Evolutionary conservation across 2,888 invertebrate species (phyloP).

Genomic region (Drosophila kanekoi): DNA sequence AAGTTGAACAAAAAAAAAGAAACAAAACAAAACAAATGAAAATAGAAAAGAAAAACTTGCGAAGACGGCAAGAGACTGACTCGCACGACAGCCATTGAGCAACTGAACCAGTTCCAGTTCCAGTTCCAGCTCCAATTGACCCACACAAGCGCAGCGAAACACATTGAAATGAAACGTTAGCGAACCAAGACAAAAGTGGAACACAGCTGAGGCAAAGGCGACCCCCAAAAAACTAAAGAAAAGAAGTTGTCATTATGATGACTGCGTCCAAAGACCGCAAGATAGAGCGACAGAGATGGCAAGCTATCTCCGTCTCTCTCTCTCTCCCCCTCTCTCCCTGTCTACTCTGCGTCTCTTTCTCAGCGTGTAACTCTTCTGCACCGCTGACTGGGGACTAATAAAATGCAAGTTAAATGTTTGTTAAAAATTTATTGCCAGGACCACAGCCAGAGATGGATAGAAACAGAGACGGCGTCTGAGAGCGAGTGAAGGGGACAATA

Average conservation of each 20-base stretch:
- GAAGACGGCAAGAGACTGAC: constrained; percentile 25
- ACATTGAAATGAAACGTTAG: constrained; percentile 15
- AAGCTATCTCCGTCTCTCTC: background rate
- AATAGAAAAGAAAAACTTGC: constrained; percentile 2
- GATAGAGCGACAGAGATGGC: constrained; percentile 13
- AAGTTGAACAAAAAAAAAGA: background rate
- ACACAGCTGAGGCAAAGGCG: constrained; percentile 41
- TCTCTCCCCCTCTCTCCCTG: background rate
- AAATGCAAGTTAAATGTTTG: constrained; percentile 81
- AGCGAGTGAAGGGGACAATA: background rate
- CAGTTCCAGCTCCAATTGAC: constrained; percentile 15
- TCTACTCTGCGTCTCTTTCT: background rate
- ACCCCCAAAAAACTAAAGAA: constrained; percentile 28
- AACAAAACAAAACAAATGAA: no score
- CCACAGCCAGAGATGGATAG: constrained; percentile 4
- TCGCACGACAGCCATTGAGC: constrained; percentile 17
- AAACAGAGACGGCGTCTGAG: background rate
- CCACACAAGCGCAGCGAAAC: constrained; percentile 12
- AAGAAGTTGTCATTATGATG: constrained; percentile 63
- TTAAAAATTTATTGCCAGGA: constrained; percentile 75
- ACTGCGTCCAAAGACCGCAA: constrained; percentile 28
- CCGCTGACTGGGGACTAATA: constrained; percentile 71
- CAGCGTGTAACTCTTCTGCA: constrained; percentile 31
- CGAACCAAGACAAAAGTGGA: constrained; percentile 36
- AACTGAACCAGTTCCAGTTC: constrained; percentile 50